Evolutionary conservation across 2,797 vertebrate species (phyloP), one percentile per base, ranked within the genome.

Genomic region (Sciaenops ocellatus): DNA sequence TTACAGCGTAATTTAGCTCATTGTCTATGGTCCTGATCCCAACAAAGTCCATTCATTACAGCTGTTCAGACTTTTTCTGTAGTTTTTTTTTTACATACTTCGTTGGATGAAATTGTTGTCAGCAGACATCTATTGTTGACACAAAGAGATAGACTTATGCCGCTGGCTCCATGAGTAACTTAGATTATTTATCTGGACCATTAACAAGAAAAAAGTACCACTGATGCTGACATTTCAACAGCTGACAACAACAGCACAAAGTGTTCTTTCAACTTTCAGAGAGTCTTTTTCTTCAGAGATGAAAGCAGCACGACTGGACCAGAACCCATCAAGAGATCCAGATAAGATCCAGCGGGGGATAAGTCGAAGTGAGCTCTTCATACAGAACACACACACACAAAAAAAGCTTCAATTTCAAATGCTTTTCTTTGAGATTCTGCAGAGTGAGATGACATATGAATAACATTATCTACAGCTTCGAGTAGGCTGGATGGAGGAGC

Each of bases 341-440:
- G 87, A 92, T 91, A 89, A 89, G 86, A 89, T 83, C 26, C 78
- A 80, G 83, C 69, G 50, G 65, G 79, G 82, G 91, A 88, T 88
- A 79, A 79, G 61, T 76, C 42, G 28, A 59, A 81, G 66, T 28
- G 73, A 89, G 68, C 56, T 81, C 79, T 79, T 91, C 86, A 83
- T 24, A 75, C 79, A 62, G 62, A 79, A 84, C 86, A 73, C 72
- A 82, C 86, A 73, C 73, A 80, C 86, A 83, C 79, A 83, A 20
- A 22, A 63, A 51, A 80, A 51, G 76, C 64, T 57, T 76, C 51
- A 46, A 41, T 74, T 91, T 85, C 74, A 65, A 83, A 78, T 63
- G 66, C 44, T 75, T 80, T 66, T 79, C 64, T 86, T 83, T 79
- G 70, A 87, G 80, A 85, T 74, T 63, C 67, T 26, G 72, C 54